Base-by-base conservation (phyloP, 1,140 invertebrate genomes). In the Batillaria attramentaria region DNA sequence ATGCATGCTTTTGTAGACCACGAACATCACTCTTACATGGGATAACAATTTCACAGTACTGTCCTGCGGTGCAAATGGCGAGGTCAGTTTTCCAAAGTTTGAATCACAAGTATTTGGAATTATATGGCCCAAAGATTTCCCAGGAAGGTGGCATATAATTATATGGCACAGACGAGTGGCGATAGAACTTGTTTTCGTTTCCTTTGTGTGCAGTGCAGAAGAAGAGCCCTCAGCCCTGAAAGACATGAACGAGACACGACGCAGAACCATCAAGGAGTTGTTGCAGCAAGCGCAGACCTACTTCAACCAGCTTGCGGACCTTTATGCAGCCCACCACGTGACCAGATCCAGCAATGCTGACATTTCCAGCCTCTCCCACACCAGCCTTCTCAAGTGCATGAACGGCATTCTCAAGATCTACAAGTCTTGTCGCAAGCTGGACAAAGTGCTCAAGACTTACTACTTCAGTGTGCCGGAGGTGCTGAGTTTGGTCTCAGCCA, bases 371-470 rank as follows among this genome's bases (percentile, higher is more conserved):
- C 1, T 57, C n/a, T 31, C 43, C 18, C 18, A 60, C 35, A 60
- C 16, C 24, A 54, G 37, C 4, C 5, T 75, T 28, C 3, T 60
- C 1, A 8, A 80, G 24, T 77, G 69, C 41, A 79, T 81, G 62
- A 75, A 84, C 46, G 83, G 87, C 68, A 84, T 90, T 28, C 79
- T 90, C 31, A 79, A 81, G n/a, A 84, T 88, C 6, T 86, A 87
- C 68, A 83, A 81, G 43, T 83, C 78, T 42, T 90, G 89, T 62
- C 83, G 88, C 68, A 87, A 90, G 73, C 78, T 88, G 62, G 91
- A 91, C 79, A 90, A 87, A 73, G 85, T 87, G 68, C 90, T 94
- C 39, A 93, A 95, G 84, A 84, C 87, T 3, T 84, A 78, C 20
- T 87, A 84, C 70, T 88, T 88, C 77, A 79, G 84, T 41, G 85